Evolutionary conservation across 2,888 invertebrate genomes (phyloP), one percentile per base, ranked within the genome.

Genomic region (Drosophila kambysellisi): DNA sequence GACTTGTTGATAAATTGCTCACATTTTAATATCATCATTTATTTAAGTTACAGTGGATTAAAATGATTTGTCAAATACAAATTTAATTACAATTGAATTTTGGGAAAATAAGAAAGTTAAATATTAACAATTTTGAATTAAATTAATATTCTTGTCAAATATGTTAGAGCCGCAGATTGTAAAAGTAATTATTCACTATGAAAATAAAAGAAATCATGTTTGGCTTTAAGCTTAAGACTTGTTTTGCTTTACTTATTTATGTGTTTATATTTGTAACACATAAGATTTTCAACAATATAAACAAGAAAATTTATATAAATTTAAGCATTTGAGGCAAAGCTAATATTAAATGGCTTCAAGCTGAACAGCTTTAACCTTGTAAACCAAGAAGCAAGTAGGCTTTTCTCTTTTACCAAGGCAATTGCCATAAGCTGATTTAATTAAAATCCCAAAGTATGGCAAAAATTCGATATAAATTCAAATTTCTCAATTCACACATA

Each of bases 381-480:
- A 53, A 59, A n/a, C 25, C 57, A 33, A 32, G n/a, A 20, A 15
- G 25, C 61, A 75, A 71, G 68, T 66, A 67, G 65, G 80, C 75
- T 57, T 59, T 59, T 65, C 20, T 35, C 32, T 33, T 50, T 53
- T 48, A 46, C 43, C 48, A 43, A 72, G 57, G 72, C 71, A 79
- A 76, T 81, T 85, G 76, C 66, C 74, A 67, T 79, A 88, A 84
- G 81, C 65, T 81, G 66, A 85, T 88, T 84, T 84, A 88, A 86
- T 86, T 89, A 88, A 79, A 81, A 61, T 66, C 51, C 48, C 56
- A 58, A 73, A 61, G 67, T 52, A 69, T 69, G 25, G 60, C 70
- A 68, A 76, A 81, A 71, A 77, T 82, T 79, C 87, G 73, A 84
- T 88, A 87, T 89, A 89, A 84, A 87, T 87, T 89, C 88, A 87